Evolutionary conservation across 2,113 vertebrate species (phyloP), one percentile per base, ranked within the genome.

Genomic region (Mus spicilegus): DNA sequence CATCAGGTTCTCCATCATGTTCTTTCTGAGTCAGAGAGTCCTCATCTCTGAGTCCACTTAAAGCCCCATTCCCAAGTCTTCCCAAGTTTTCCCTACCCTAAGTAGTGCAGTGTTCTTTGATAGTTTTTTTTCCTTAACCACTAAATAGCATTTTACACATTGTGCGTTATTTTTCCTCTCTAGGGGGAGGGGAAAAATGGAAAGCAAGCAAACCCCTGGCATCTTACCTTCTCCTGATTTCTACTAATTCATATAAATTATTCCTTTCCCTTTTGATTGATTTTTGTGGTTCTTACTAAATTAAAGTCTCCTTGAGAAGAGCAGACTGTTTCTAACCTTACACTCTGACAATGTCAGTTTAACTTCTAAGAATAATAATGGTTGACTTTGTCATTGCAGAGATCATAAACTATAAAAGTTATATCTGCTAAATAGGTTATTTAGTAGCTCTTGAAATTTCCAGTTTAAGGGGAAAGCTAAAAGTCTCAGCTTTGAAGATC

Each of bases 361-460:
- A 78, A 90, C 70, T 56, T 33, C 85, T 87, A 33, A 91, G 58
- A 82, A 54, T 65, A 81, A 14, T 54, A 54, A 30, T 69, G 36
- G 13, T 63, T 56, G 8, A 36, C 56, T 81, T 80, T 80, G 49
- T 20, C 51, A 56, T 80, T 80, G 33, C 33, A 80, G 16, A 51
- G 17, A 24, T 63, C 39, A 76, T 30, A 75, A 46, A 56, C 69
- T 51, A 70, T 46, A 28, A 46, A 30, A 17, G 7, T 42, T 89
- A 22, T 30, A 63, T 3, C 56, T 87, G 7, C 81, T 90, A 72
- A 87, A 63, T 65, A 76, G 8, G 7, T 73, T 86, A 89, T 49
- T 93, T 89, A 51, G 58, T 91, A 95, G 36, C 61, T 76, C 78
- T 24, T 94, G 61, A 92, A 95, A 84, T 87, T 14, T 54, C 19